Evolutionary conservation across 2,888 invertebrate genomes (phyloP), one percentile per base, ranked within the genome.

Genomic region (Abrostola tripartita): DNA sequence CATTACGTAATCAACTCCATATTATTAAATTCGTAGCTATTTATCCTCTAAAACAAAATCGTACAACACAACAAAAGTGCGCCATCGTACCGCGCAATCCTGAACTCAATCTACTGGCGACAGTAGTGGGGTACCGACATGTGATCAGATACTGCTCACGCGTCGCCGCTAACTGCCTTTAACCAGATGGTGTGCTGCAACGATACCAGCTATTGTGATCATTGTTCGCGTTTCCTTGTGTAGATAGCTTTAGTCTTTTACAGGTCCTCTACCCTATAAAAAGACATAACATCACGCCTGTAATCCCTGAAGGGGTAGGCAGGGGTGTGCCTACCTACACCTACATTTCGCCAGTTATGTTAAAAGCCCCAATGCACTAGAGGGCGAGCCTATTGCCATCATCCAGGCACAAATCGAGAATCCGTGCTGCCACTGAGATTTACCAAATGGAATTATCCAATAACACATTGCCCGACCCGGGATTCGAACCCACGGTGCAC

Each of bases 111-210:
- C 56, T 76, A 37, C 52, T 24, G 24, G 24, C 24, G 24, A 24
- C 24, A 69, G 60, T 63, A 61, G 76, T 49, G 49, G 54, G 61
- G 52, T 58, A 68, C 47, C 59, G 78, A 78, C 74, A 69, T 76
- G 81, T 78, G 81, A 79, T 79, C 79, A 67, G 79, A 79, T 79
- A 62, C 40, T 41, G 67, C 68, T 68, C 76, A 78, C 80, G 78
- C 79, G 77, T 63, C 74, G 66, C 58, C 60, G 6, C 57, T 74
- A 65, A 70, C 75, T 70, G 65, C 72, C 72, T 61, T 70, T 74
- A 74, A 72, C 72, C 61, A 65, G 72, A 72, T 72, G 75, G 57
- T 58, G 37, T 24, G 35, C 54, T 72, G 60, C 70, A 70, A 60
- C 71, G 56, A 54, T 71, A 60, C 70, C 65, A 74, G 24, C 24